Evolutionary conservation across 2,888 invertebrate species (phyloP), one percentile per base, ranked within the genome.

Genomic region (Schizaphis graminum): DNA sequence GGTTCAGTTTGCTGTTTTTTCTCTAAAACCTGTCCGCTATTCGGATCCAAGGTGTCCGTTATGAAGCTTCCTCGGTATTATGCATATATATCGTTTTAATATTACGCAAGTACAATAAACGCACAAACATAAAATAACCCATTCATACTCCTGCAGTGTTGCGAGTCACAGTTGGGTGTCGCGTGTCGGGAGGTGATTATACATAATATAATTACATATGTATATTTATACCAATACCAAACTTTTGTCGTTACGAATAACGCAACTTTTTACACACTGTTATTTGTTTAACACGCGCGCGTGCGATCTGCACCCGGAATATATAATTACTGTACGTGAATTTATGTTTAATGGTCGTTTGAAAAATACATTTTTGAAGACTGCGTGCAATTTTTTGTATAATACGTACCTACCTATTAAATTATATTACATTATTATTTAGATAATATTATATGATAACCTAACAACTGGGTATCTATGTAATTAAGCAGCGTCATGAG

Each of bases 11-110:
- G 49, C 49, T n/a, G 49, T 87, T n/a, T n/a, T 13, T 13, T n/a
- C 5, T 5, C 21, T 16, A n/a, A n/a, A 67, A n/a, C 0, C 3
- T 5, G 1, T 13, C 1, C 8, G 10, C 1, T 5, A n/a, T n/a
- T 13, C 21, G 53, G 21, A 53, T 53, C 21, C 21, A 3, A 13
- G 67, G n/a, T 67, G n/a, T 67, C 16, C n/a, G n/a, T 67, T n/a
- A 5, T 67, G n/a, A 0, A 77, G 16, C 16, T 77, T 77, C 21
- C 16, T 0, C 16, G 0, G n/a, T 67, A n/a, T 67, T 67, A n/a
- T 61, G 13, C n/a, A 11, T 61, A 67, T n/a, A 67, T 67, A 3
- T 44, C 67, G n/a, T n/a, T 67, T n/a, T n/a, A 67, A n/a, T n/a
- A 67, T 67, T 35, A 67, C 16, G 16, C 16, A 61, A 61, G 61